phyloP scores from a whole-genome alignment of 2,888 invertebrate species.

The Synergus gifuensis region DNA sequence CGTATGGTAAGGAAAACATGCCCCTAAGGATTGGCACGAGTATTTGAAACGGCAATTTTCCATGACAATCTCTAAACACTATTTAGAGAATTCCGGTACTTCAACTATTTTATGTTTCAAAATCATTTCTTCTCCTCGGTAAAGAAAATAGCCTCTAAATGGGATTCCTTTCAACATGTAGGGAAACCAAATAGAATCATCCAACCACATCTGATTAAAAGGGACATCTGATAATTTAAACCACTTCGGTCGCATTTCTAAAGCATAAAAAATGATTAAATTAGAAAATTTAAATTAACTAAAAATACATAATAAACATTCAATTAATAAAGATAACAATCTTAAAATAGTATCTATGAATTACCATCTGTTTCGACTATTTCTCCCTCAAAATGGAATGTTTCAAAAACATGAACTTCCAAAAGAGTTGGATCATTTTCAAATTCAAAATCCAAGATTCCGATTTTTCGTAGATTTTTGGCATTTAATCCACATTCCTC shows the following conservation, averaged over 20 bases:
- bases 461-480: constrained; percentile 80
- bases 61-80: too few species aligned
- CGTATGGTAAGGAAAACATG: too few species aligned
- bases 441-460: constrained; percentile 83
- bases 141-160: constrained; percentile 72
- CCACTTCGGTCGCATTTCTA: constrained; percentile 87
- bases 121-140: constrained; percentile 42
- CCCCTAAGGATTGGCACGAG: too few species aligned
- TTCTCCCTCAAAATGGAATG: constrained; percentile 79
- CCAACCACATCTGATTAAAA: constrained; percentile 85
- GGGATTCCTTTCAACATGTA: constrained; percentile 80
- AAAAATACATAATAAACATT: not conserved
- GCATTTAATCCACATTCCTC: constrained; percentile 82
- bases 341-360: not conserved
- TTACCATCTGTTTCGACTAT: constrained; percentile 81
- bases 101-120: constrained; percentile 3
- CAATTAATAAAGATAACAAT: not conserved
- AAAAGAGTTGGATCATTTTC: constrained; percentile 81
- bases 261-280: constrained; percentile 50
- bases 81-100: not conserved
- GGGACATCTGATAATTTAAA: constrained; percentile 81
- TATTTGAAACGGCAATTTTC: too few species aligned
- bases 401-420: constrained; percentile 84
- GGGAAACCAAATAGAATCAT: constrained; percentile 84
- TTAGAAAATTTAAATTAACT: not conserved